Base-by-base conservation (phyloP, 2,797 vertebrate genomes). In the Poecilia wingei region DNA sequence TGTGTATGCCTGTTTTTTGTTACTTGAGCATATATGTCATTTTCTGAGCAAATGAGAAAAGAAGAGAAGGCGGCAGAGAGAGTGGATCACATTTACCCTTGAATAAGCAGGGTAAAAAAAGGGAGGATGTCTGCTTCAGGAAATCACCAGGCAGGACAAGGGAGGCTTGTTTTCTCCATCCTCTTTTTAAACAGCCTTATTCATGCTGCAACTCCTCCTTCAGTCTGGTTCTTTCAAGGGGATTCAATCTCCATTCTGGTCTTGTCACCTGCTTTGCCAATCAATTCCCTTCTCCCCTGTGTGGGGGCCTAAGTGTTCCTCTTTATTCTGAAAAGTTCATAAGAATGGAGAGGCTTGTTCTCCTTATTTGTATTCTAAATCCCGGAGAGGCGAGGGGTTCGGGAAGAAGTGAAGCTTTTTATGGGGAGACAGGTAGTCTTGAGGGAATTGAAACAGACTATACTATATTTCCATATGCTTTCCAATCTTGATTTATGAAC, bases 241-340 rank as follows among this genome's bases (percentile, higher is more conserved):
- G 90, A 92, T 94, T 95, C 89, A 94, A 95, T 95, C 91, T 91
- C 91, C 85, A 95, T 95, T 94, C 94, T 89, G 90, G 92, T 93
- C 92, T 93, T 79, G 84, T 94, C 89, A 85, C 91, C 78, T 33
- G 85, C 92, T 91, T 89, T 87, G 88, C 92, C 91, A 91, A 95
- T 95, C 94, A 92, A 95, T 95, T 84, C 90, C 90, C 86, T 88
- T 86, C 79, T 93, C 91, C 90, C 91, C 88, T 87, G 93, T 91
- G 91, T 86, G 85, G 91, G 87, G 80, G 85, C 86, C 88, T 87
- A 91, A 92, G 91, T 89, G 90, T 92, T 89, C 89, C 82, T 91
- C 93, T 95, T 94, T 93, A 94, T 94, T 95, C 93, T 89, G 88
- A 88, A 93, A 93, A 94, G 89, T 94, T 94, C 91, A 92, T 93